phyloP scores from a whole-genome alignment of 23 tunicate species.

The Ciona savignyi region DNA sequence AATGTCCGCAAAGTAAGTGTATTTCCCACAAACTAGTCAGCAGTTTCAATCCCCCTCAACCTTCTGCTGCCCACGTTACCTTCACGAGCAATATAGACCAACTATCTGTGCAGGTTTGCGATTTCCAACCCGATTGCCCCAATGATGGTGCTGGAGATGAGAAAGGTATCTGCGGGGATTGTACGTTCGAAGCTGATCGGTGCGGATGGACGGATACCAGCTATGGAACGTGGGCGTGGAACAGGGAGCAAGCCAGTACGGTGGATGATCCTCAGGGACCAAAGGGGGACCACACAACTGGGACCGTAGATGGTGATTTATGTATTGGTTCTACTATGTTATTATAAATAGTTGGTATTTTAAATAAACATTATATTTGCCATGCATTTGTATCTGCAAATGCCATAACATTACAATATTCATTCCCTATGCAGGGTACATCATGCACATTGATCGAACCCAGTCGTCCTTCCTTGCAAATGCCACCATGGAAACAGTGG shows the following conservation, averaged over 20 bases:
- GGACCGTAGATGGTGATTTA: conserved; percentile 47
- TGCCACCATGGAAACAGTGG: conserved; percentile 71
- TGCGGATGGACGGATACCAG: conserved; percentile 76
- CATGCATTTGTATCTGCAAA: too few relatives aligned
- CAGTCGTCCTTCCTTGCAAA: conserved; percentile 71
- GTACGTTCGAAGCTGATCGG: conserved; percentile 44
- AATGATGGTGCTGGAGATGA: conserved; percentile 86
- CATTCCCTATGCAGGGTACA: conserved; percentile 34
- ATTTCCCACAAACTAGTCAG: too few relatives aligned
- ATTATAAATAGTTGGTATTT: too few relatives aligned
- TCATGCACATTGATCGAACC: conserved; percentile 75
- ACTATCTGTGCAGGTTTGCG: conserved; percentile 49
- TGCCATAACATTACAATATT: too few relatives aligned
- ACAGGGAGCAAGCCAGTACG: conserved; percentile 71
- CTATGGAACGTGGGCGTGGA: conserved; percentile 47
- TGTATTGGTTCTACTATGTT: too few relatives aligned
- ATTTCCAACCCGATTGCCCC: conserved; percentile 53
- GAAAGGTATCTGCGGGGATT: conserved; percentile 54
- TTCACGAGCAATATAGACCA: neutral
- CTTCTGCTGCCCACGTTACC: too few relatives aligned
- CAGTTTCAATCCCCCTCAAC: too few relatives aligned
- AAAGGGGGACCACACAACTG: conserved; percentile 62
- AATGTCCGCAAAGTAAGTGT: too few relatives aligned
- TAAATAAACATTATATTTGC: too few relatives aligned
- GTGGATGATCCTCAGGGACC: conserved; percentile 90